A percentile compares a stretch with the other conserved stretches of the same genome.
Evolutionary conservation across 2,797 vertebrate genomes (phyloP).

Genomic region (Octomys mimax): DNA sequence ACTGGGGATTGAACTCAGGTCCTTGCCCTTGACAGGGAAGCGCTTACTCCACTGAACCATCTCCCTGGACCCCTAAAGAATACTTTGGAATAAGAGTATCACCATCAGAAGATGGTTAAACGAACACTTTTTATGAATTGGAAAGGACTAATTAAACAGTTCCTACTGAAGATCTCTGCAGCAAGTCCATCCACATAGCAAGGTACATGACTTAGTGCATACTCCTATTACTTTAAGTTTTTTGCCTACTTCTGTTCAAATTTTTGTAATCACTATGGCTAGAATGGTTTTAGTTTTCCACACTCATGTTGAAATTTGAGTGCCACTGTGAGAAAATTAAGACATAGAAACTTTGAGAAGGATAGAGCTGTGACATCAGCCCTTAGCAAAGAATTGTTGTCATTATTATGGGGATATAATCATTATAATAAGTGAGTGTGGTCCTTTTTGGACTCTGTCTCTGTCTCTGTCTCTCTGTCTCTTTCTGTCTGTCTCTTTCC

Average conservation of each 20-base stretch:
- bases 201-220: neutral
- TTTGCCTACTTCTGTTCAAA: neutral
- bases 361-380: neutral
- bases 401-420: neutral
- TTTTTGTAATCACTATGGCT: neutral
- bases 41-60: too few species aligned
- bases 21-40: too few species aligned
- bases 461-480: neutral
- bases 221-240: neutral
- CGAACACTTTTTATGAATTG: neutral
- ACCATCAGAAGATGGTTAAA: neutral
- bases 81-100: neutral
- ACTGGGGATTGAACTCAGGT: too few species aligned
- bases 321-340: neutral
- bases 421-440: neutral
- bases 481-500: neutral
- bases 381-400: neutral
- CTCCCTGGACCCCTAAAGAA: too few species aligned
- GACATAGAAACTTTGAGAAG: neutral
- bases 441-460: neutral
- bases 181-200: neutral
- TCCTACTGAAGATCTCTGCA: neutral
- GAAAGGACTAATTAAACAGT: neutral
- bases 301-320: neutral
- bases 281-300: neutral